Conservation (phyloP, 1,140 invertebrate species). For the Danaus plexippus region DNA sequence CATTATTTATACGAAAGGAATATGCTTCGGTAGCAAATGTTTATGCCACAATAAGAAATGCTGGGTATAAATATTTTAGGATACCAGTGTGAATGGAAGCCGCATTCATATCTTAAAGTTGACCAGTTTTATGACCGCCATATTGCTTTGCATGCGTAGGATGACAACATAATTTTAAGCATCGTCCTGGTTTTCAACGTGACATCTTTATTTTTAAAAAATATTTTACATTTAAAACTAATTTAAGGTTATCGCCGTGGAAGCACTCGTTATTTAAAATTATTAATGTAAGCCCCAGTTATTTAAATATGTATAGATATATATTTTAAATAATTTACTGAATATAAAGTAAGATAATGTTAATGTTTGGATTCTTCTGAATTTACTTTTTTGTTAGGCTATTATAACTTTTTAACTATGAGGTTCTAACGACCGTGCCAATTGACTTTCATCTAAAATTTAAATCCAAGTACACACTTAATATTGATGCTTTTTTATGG, state of each 20-base stretch:
- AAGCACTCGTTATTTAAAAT: too few relatives aligned
- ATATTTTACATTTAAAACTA: conserved; percentile 1
- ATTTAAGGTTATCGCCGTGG: too few relatives aligned
- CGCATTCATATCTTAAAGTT: conserved; percentile 26
- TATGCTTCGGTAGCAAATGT: conserved; percentile 31
- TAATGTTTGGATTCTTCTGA: too few relatives aligned
- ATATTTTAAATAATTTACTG: too few relatives aligned
- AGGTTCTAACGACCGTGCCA: too few relatives aligned
- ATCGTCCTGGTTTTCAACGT: conserved; percentile 10
- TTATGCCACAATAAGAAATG: conserved; percentile 24
- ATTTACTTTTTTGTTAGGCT: too few relatives aligned
- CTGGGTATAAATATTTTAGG: conserved; percentile 52
- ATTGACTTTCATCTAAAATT: too few relatives aligned
- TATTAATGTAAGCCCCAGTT: neutral
- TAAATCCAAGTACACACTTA: neutral
- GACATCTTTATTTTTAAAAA: conserved; percentile 16
- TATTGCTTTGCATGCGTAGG: conserved; percentile 29
- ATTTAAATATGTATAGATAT: too few relatives aligned
- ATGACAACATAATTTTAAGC: conserved; percentile 13
- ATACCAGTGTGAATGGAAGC: conserved; percentile 53
- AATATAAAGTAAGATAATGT: too few relatives aligned
- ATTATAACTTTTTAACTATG: too few relatives aligned
- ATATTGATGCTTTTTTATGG: conserved; percentile 1
- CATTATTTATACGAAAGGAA: conserved; percentile 4
- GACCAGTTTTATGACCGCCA: conserved; percentile 46